phyloP scores from a whole-genome alignment of 1,140 invertebrate genomes.

The Psix sp. region DNA sequence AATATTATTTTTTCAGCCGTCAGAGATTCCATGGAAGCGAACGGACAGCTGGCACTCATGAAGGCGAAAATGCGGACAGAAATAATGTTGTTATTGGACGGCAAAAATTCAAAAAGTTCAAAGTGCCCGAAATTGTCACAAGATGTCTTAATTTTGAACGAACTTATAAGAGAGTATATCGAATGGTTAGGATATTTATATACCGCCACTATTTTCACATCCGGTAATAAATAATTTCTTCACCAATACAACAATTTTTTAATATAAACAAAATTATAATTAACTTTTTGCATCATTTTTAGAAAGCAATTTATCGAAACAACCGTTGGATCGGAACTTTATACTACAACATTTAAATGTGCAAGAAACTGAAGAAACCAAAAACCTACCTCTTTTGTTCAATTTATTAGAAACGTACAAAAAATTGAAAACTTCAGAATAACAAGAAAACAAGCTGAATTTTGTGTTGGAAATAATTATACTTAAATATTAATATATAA shows the following conservation, averaged over 20 bases:
- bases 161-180: constrained; percentile 76
- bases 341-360: constrained; percentile 69
- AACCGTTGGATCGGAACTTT: constrained; percentile 67
- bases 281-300: no score
- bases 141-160: constrained; percentile 72
- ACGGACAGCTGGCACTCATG: constrained; percentile 71
- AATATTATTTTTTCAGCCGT: constrained; percentile 66
- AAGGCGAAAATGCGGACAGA: constrained; percentile 74
- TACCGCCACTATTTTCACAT: constrained; percentile 58
- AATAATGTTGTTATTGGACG: constrained; percentile 72
- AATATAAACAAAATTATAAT: no score
- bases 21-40: constrained; percentile 71
- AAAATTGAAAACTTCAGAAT: constrained; percentile 51
- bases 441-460: no score
- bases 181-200: constrained; percentile 77
- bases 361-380: constrained; percentile 67
- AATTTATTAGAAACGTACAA: constrained; percentile 70
- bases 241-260: no score
- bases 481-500: no score
- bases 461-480: no score
- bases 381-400: constrained; percentile 70
- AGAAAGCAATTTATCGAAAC: constrained; percentile 73
- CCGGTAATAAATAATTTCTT: constrained; percentile 30
- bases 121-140: constrained; percentile 65
- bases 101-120: constrained; percentile 58